Percentiles rank a stretch among this genome's conserved stretches.
Evolutionary conservation across 2,888 invertebrate genomes (phyloP).

Genomic region (Macroteleia sp.): DNA sequence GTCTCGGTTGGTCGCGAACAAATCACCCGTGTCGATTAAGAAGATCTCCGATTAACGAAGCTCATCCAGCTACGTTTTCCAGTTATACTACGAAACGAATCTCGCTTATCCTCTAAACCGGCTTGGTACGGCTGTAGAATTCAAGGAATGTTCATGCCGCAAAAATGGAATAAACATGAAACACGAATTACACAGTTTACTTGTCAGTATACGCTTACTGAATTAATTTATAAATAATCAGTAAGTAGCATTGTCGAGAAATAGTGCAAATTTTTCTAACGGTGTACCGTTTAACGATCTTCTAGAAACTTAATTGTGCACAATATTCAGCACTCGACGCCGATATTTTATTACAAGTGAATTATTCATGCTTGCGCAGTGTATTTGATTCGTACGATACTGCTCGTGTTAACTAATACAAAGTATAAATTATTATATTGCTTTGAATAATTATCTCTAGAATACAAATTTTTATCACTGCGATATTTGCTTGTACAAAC

Average conservation of each 20-base stretch:
- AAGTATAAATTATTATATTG: too few species aligned
- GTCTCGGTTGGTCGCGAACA: slow-evolving; percentile 45
- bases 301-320: too few species aligned
- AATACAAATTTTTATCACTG: too few species aligned
- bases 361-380: slow-evolving; percentile 27
- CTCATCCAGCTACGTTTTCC: slow-evolving; percentile 51
- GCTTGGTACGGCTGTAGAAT: slow-evolving; percentile 46
- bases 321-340: not conserved
- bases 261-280: not conserved
- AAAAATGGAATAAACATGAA: slow-evolving; percentile 51
- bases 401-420: too few species aligned
- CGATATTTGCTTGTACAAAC: too few species aligned
- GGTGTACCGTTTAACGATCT: not conserved
- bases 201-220: not conserved
- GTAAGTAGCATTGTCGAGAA: not conserved
- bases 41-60: slow-evolving; percentile 55
- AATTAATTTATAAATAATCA: slow-evolving; percentile 21
- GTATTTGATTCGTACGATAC: too few species aligned
- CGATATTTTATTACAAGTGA: slow-evolving; percentile 11
- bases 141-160: slow-evolving; percentile 50
- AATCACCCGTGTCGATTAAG: slow-evolving; percentile 62
- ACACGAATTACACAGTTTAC: slow-evolving; percentile 27
- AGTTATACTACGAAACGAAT: slow-evolving; percentile 51
- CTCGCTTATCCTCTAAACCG: slow-evolving; percentile 51
- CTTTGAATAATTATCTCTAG: too few species aligned